Evolutionary conservation across 2,113 vertebrate species (phyloP).

Genomic region (Mustela nigripes): DNA sequence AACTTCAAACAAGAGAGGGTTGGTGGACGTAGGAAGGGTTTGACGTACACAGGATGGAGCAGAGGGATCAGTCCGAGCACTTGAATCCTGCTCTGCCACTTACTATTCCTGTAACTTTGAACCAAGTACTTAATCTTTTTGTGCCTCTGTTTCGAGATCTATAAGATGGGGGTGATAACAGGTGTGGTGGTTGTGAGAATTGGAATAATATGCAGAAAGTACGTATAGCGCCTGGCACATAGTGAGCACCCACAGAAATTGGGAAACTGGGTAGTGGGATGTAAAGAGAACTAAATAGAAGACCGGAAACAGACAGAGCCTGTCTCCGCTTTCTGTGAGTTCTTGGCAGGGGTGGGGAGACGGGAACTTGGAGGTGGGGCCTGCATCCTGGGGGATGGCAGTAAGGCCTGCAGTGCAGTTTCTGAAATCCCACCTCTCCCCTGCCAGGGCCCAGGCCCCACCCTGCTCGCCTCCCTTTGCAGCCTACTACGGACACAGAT

Average conservation of each 20-base stretch:
- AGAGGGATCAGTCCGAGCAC: not conserved
- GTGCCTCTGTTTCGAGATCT: not conserved
- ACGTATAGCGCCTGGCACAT: not conserved
- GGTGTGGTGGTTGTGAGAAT: not conserved
- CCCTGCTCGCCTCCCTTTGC: not conserved
- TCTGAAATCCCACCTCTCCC: not conserved
- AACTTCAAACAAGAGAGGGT: not conserved
- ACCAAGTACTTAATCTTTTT: not conserved
- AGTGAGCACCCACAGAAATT: not conserved
- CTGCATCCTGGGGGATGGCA: not conserved
- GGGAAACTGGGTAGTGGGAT: not conserved
- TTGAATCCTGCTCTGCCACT: slow-evolving; percentile 1
- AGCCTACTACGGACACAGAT: rapidly evolving
- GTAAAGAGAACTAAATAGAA: not conserved
- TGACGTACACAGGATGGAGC: not conserved
- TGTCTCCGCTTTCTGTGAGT: not conserved
- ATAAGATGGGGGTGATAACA: not conserved
- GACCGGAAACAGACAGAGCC: not conserved
- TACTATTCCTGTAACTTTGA: not conserved
- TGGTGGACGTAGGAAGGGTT: not conserved
- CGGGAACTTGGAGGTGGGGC: not conserved
- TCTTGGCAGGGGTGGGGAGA: no score
- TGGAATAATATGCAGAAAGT: not conserved
- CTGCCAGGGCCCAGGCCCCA: not conserved
- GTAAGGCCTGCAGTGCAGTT: not conserved